Percentiles rank a stretch among this genome's conserved stretches.
Evolutionary conservation across 2,797 vertebrate species (phyloP).

Genomic region (Lepilemur ruficaudatus): DNA sequence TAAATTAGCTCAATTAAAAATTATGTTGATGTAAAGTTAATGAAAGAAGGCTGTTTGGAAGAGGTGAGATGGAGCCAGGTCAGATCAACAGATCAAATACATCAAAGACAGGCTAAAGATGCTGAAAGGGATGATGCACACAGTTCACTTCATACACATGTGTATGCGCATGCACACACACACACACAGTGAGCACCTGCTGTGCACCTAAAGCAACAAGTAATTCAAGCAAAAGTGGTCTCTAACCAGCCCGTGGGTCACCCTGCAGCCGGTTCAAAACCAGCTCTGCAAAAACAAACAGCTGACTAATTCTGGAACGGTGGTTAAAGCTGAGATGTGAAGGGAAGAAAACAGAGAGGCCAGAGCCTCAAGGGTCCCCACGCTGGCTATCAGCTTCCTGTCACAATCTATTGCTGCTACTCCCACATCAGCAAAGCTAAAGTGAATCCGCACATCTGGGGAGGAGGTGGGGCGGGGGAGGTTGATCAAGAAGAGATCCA

Average conservation of each 20-base stretch:
- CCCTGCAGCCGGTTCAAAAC: not conserved
- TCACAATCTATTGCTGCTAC: not conserved
- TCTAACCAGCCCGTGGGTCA: not conserved
- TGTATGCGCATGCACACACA: too few relatives aligned
- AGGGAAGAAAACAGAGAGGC: not conserved
- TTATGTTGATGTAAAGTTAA: not conserved
- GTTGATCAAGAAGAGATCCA: not conserved
- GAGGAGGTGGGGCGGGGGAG: not conserved
- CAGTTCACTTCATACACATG: not conserved
- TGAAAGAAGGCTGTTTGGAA: not conserved
- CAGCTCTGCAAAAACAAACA: not conserved
- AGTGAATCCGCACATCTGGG: not conserved
- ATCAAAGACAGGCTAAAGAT: not conserved
- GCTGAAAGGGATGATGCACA: not conserved
- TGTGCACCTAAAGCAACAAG: not conserved
- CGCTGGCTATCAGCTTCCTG: not conserved
- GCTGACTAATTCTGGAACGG: not conserved
- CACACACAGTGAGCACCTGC: rapidly evolving
- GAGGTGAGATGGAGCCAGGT: not conserved
- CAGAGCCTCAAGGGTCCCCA: not conserved
- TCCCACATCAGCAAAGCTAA: not conserved
- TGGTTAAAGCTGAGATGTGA: not conserved
- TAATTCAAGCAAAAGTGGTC: not conserved
- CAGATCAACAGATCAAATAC: not conserved
- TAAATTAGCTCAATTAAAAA: not conserved